Conservation (phyloP, 2,797 vertebrate species). For the Gymnodraco acuticeps region DNA sequence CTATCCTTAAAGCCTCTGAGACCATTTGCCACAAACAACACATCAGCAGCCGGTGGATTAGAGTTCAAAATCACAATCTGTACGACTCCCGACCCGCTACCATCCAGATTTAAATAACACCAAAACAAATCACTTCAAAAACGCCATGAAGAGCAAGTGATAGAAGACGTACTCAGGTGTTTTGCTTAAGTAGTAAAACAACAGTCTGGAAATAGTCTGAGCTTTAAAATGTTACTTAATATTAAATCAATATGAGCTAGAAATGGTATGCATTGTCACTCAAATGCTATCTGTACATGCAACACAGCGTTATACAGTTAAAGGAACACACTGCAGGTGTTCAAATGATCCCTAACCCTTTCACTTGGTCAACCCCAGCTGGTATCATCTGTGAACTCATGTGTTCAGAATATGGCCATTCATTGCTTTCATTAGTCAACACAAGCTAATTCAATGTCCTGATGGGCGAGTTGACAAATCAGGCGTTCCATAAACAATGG, state of each 20-base stretch:
- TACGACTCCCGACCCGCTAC: background rate
- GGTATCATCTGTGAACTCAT: background rate
- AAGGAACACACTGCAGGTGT: too few relatives aligned
- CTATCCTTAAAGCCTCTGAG: background rate
- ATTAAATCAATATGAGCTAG: too few relatives aligned
- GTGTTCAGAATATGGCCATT: background rate
- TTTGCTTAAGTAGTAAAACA: too few relatives aligned
- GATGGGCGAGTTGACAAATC: slow-evolving; percentile 35
- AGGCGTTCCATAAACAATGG: slow-evolving; percentile 16
- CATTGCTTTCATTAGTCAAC: slow-evolving; percentile 4
- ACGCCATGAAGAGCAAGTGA: too few relatives aligned
- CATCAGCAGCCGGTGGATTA: background rate
- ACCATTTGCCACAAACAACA: background rate
- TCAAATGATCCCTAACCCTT: too few relatives aligned
- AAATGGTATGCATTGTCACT: background rate
- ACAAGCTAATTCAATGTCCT: slow-evolving; percentile 35
- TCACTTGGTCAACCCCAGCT: background rate
- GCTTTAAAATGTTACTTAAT: too few relatives aligned
- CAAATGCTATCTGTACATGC: too few relatives aligned
- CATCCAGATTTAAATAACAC: background rate
- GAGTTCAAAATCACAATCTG: background rate
- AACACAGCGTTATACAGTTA: too few relatives aligned
- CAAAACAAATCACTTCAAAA: background rate
- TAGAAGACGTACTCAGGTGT: too few relatives aligned
- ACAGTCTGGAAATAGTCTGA: too few relatives aligned